Evolutionary conservation across 2,113 vertebrate species (phyloP).

Genomic region (Choloepus hoffmanni): DNA sequence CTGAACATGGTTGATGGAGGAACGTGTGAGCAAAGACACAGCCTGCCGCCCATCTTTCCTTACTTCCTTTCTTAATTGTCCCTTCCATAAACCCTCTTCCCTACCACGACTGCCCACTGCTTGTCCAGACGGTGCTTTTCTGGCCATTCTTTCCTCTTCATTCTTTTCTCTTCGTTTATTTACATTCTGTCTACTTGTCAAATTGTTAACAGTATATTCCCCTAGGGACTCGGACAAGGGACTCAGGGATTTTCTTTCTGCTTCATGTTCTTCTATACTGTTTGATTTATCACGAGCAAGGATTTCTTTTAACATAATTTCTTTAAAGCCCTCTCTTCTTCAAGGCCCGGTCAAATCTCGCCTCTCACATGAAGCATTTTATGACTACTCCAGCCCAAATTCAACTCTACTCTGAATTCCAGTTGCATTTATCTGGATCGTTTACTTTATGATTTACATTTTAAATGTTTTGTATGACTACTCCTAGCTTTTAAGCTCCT

Average conservation of each 20-base stretch:
- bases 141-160: background rate
- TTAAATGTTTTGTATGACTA: slow-evolving; percentile 2
- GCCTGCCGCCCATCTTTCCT: background rate
- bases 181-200: background rate
- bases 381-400: background rate
- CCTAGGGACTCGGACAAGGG: background rate
- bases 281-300: background rate
- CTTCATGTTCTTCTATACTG: background rate
- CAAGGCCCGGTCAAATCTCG: background rate
- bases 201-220: background rate
- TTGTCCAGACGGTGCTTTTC: background rate
- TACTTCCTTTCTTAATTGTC: background rate
- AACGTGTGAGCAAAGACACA: background rate
- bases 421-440: slow-evolving; percentile 45
- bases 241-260: background rate
- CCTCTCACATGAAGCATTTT: background rate
- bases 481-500: slow-evolving; percentile 1
- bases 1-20: background rate
- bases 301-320: background rate
- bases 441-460: slow-evolving; percentile 61
- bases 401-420: slow-evolving; percentile 35
- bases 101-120: background rate
- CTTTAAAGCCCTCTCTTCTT: background rate
- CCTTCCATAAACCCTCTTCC: background rate
- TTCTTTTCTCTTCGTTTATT: background rate